Evolutionary conservation across 2,797 vertebrate species (phyloP).

Genomic region (Molossus alvarezi): DNA sequence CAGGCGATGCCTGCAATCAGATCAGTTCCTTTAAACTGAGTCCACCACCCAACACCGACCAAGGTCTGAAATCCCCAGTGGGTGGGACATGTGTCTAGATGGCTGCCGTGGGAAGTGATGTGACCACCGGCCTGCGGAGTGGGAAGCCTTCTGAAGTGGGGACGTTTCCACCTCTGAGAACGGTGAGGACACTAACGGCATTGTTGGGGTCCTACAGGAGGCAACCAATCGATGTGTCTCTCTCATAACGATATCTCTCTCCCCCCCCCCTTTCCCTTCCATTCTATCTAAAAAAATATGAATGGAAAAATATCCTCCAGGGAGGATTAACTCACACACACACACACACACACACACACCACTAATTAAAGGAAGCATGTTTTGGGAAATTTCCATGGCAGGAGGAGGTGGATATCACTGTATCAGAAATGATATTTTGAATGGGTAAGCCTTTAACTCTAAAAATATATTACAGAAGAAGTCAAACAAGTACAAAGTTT

Average conservation of each 20-base stretch:
- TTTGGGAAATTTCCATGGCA: background rate
- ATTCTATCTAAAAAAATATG: too few species aligned
- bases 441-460: background rate
- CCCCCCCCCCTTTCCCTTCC: too few species aligned
- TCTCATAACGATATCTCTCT: too few species aligned
- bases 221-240: too few species aligned
- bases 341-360: background rate
- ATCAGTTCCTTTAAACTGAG: background rate
- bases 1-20: background rate
- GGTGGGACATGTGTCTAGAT: background rate
- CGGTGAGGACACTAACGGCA: background rate
- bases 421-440: background rate
- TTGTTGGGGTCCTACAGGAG: background rate
- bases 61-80: rapidly evolving
- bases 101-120: background rate
- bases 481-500: background rate
- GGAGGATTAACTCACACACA: too few species aligned
- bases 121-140: background rate
- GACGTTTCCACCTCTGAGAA: background rate
- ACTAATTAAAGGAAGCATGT: background rate
- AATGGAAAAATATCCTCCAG: too few species aligned
- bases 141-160: background rate
- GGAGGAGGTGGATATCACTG: too few species aligned
- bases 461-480: background rate
- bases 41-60: rapidly evolving